phyloP scores from a whole-genome alignment of 1,140 invertebrate species.

The Neelides sp. region DNA sequence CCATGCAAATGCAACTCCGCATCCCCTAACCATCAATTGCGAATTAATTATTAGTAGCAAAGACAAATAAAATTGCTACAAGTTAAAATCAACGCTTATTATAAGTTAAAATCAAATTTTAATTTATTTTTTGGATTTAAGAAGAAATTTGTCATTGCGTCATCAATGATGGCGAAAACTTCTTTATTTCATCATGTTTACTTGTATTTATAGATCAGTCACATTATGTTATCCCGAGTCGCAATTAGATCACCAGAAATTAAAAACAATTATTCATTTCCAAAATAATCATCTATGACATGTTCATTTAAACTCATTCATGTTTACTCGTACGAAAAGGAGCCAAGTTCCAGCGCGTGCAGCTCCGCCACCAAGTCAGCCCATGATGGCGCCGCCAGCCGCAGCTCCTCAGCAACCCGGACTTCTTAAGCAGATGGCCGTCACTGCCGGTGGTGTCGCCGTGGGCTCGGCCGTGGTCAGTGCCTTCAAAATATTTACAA shows the following conservation, averaged over 20 bases:
- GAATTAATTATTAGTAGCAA: too few species aligned
- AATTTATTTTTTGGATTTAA: too few species aligned
- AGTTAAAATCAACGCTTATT: neutral
- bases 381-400: slow-evolving; percentile 35
- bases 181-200: neutral
- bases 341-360: slow-evolving; percentile 35
- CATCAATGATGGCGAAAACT: neutral
- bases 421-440: slow-evolving; percentile 74
- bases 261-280: too few species aligned
- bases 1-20: neutral
- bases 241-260: too few species aligned
- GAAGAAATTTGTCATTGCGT: too few species aligned
- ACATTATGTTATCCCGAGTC: too few species aligned
- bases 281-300: too few species aligned
- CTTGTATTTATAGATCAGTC: neutral
- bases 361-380: slow-evolving; percentile 33
- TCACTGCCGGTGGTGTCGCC: slow-evolving; percentile 77
- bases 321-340: too few species aligned
- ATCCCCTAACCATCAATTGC: neutral
- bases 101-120: neutral
- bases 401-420: slow-evolving; percentile 46
- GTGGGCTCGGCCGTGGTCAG: slow-evolving; percentile 66
- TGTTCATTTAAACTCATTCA: too few species aligned
- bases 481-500: slow-evolving; percentile 24
- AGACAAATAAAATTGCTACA: neutral